Evolutionary conservation across 1,140 invertebrate genomes (phyloP).

Genomic region (Telenomus remus): DNA sequence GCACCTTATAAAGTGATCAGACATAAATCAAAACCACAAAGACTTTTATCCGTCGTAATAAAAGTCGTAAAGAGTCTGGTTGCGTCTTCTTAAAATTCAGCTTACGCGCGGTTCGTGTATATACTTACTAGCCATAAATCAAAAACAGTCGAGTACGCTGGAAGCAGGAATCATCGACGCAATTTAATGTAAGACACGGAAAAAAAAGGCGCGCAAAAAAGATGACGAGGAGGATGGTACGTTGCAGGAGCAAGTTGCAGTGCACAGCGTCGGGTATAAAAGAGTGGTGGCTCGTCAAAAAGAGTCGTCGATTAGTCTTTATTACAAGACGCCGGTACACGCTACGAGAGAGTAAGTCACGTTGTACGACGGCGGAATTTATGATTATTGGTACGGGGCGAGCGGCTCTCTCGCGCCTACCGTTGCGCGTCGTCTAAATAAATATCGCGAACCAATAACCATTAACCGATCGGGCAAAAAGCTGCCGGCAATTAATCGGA

Average conservation of each 20-base stretch:
- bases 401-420: slow-evolving; percentile 29
- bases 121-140: slow-evolving; percentile 53
- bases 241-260: not conserved
- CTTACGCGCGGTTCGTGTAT: slow-evolving; percentile 25
- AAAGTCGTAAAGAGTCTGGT: slow-evolving; percentile 20
- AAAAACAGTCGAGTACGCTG: slow-evolving; percentile 39
- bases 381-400: slow-evolving; percentile 62
- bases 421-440: slow-evolving; percentile 51
- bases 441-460: slow-evolving; percentile 71
- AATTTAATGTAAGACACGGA: slow-evolving; percentile 20
- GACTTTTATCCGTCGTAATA: slow-evolving; percentile 43
- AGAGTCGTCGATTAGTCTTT: slow-evolving; percentile 65
- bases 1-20: slow-evolving; percentile 41
- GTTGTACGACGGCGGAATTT: slow-evolving; percentile 68
- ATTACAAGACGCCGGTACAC: slow-evolving; percentile 63
- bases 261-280: not conserved
- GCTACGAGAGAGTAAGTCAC: slow-evolving; percentile 65
- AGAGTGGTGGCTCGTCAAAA: slow-evolving; percentile 44
- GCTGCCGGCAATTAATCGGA: slow-evolving; percentile 65
- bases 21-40: slow-evolving; percentile 41
- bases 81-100: slow-evolving; percentile 44
- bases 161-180: slow-evolving; percentile 44
- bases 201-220: slow-evolving; percentile 3
- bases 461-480: slow-evolving; percentile 70
- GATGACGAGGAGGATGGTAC: no score